A percentile compares a stretch with the other conserved stretches of the same genome.
phyloP scores from a whole-genome alignment of 2,797 vertebrate genomes.

The Leucoraja ocellata region DNA sequence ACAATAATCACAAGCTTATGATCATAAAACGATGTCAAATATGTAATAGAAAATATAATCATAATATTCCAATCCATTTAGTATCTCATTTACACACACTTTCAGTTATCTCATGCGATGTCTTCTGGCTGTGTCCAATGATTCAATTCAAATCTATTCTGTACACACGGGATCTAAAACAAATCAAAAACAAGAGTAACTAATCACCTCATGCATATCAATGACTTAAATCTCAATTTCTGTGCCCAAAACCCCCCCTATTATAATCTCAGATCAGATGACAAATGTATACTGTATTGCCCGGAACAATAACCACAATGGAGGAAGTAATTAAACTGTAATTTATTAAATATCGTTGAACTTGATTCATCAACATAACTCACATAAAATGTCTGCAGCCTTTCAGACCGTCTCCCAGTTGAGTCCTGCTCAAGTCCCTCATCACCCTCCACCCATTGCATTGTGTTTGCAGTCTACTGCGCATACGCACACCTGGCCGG shows the following conservation, averaged over 20 bases:
- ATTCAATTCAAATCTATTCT: not conserved
- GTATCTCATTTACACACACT: not conserved
- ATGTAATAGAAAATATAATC: not conserved
- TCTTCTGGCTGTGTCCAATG: not conserved
- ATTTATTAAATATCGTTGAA: too few relatives aligned
- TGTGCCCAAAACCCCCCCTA: too few relatives aligned
- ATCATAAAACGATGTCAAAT: not conserved
- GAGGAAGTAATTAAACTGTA: too few relatives aligned
- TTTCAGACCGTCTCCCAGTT: too few relatives aligned
- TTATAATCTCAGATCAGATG: not conserved
- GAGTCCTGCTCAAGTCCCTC: too few relatives aligned
- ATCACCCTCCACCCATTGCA: too few relatives aligned
- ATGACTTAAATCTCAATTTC: not conserved
- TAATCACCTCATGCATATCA: constrained; percentile 8
- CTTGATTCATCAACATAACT: too few relatives aligned
- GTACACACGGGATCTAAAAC: not conserved
- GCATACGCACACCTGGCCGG: too few relatives aligned
- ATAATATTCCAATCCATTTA: not conserved
- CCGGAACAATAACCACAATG: too few relatives aligned
- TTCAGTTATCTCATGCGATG: not conserved
- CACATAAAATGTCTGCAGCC: too few relatives aligned
- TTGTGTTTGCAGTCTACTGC: too few relatives aligned
- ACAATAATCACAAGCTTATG: not conserved
- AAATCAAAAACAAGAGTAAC: not conserved
- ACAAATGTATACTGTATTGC: not conserved